Evolutionary conservation across 2,113 vertebrate species (phyloP), one percentile per base, ranked within the genome.

Genomic region (Felis catus): DNA sequence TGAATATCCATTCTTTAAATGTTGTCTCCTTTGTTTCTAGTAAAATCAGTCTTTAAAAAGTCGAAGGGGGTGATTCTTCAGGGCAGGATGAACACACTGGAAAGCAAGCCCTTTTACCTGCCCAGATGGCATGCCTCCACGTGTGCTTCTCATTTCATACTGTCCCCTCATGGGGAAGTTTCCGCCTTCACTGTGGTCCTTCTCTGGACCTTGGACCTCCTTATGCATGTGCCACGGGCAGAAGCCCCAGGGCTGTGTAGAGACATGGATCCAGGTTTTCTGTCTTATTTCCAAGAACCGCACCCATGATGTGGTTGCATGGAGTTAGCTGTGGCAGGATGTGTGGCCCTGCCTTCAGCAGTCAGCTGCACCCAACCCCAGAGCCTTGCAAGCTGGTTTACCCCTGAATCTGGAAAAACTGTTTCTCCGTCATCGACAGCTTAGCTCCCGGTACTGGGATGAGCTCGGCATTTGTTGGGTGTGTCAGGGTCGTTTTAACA

Each of bases 31-130:
- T 68, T 93, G 48, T 33, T 89, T 45, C 33, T 91, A 78, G 63
- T 80, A 74, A 81, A 94, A 78, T 93, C 41, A 7, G n/a, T 94
- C 82, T 41, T 96, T 74, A 73, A 79, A 89, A 81, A 41, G 36
- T 39, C 74, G 61, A 55, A 55, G 31, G 11, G 11, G 3, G 25
- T 53, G 36, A 33, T 58, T 8, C 29, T 41, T 27, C 11, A 4
- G 81, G 53, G 33, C n/a, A 7, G 11, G 41, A 33, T 94, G 51
- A 83, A 21, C 79, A 66, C 31, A 51, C 51, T 66, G 33, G 39
- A 45, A 84, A 79, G 65, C 11, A 66, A 15, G 85, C 36, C 14
- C 51, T 27, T 58, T 53, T 9, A 66, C 73, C 65, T 89, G 45
- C 23, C 71, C 36, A 83, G n/a, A 39, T 27, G 1, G 1, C 23